These are phyloP conservation scores for Rhinoptilus africanus DNA, from an alignment of 2,113 vertebrate species.

Conservation along the genomic window DNA sequence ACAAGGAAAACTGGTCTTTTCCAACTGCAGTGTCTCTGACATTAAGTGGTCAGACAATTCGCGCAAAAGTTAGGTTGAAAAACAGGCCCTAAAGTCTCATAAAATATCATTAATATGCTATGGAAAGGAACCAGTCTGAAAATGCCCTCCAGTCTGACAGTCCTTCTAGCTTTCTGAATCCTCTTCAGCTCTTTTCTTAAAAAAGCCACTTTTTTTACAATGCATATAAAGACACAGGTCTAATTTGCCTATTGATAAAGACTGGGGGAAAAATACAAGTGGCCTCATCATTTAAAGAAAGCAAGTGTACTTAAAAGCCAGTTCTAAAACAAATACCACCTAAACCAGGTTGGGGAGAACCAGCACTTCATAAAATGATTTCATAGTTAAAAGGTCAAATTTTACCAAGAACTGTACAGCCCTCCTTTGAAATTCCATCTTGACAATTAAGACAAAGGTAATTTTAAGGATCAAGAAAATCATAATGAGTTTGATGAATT, in stretches of 20 bases:
- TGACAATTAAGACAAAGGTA: conserved; percentile 21
- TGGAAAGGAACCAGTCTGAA: not conserved
- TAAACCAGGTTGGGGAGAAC: not conserved
- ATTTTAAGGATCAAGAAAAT: conserved; percentile 26
- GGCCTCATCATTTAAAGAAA: not conserved
- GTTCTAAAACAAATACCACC: not conserved
- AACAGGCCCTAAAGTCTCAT: not conserved
- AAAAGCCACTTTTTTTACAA: not conserved
- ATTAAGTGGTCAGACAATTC: not conserved
- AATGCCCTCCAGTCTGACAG: not conserved
- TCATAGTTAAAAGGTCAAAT: not conserved
- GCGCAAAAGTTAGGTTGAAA: not conserved
- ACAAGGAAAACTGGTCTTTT: not conserved
- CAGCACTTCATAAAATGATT: not conserved
- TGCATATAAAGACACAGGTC: not conserved
- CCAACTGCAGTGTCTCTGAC: not conserved
- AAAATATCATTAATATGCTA: not conserved
- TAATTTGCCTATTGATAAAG: not conserved
- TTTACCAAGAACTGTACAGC: not conserved
- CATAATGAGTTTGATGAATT: not conserved
- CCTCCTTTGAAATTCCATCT: not conserved
- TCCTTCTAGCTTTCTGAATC: not conserved
- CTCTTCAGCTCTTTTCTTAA: not conserved
- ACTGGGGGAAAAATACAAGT: not conserved
- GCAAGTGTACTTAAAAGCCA: not conserved